These are phyloP conservation scores for Pycnonotus jocosus DNA, from an alignment of 2,113 vertebrate genomes.

Conservation along the genomic window DNA sequence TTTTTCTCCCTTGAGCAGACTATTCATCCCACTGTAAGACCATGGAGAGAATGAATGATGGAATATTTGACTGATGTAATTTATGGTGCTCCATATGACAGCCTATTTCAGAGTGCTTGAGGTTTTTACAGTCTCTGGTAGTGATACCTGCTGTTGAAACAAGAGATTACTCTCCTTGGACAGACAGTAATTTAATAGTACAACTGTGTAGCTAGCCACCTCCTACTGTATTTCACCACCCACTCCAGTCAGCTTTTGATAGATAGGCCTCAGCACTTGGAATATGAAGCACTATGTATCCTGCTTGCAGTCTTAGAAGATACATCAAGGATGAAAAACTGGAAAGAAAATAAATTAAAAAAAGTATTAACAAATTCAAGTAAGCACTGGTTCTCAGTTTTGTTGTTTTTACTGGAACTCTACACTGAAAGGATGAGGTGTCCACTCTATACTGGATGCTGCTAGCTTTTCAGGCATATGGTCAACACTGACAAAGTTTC, in stretches of 20 bases:
- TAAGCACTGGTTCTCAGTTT: neutral
- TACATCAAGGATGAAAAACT: conserved; percentile 26
- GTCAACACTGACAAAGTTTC: neutral
- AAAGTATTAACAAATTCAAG: neutral
- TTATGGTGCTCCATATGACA: conserved; percentile 68
- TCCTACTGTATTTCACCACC: conserved; percentile 57
- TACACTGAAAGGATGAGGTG: neutral
- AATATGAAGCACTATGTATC: conserved; percentile 22
- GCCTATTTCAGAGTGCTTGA: conserved; percentile 63
- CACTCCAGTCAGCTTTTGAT: conserved; percentile 47
- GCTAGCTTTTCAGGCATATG: neutral
- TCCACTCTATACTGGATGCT: neutral
- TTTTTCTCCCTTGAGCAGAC: conserved; percentile 49
- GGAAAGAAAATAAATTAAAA: conserved; percentile 25
- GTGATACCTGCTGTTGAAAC: conserved; percentile 70
- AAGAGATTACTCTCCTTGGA: conserved; percentile 69
- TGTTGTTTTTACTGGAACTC: neutral
- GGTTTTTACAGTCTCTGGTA: conserved; percentile 67
- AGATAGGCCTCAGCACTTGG: conserved; percentile 17
- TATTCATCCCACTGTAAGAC: conserved; percentile 48
- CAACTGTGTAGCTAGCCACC: conserved; percentile 57
- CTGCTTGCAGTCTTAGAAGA: conserved; percentile 23
- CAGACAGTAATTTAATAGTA: conserved; percentile 71
- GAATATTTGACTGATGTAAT: conserved; percentile 64
- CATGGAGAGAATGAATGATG: conserved; percentile 46